These are phyloP conservation scores for Dryococelus australis DNA, from an alignment of 2,888 invertebrate genomes.

Conservation along the genomic window DNA sequence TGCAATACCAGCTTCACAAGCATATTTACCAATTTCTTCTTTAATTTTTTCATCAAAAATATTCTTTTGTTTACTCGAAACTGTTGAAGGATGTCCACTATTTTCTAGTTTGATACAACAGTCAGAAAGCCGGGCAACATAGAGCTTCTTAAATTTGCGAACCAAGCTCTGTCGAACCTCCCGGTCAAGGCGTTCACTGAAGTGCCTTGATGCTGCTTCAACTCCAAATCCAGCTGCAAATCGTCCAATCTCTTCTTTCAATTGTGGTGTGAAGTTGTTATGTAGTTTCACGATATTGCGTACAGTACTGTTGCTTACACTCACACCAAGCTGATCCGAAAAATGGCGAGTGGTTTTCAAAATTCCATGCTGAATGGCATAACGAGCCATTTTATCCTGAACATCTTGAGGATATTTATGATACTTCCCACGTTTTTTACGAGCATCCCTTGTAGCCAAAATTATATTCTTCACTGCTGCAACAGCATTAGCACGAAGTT, in stretches of 20 bases:
- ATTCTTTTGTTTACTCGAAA: conserved; percentile 22
- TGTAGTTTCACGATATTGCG: conserved; percentile 51
- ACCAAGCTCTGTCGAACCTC: conserved; percentile 48
- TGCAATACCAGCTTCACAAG: conserved; percentile 46
- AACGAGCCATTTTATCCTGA: conserved; percentile 51
- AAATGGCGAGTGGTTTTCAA: conserved; percentile 49
- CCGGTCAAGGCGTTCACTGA: conserved; percentile 47
- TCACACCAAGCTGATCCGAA: conserved; percentile 49
- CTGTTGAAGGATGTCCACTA: neutral
- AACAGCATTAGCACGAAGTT: conserved; percentile 48
- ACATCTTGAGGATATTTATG: conserved; percentile 50
- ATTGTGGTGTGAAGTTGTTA: conserved; percentile 47
- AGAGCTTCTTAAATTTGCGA: conserved; percentile 50
- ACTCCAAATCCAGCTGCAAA: conserved; percentile 49
- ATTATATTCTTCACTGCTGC: conserved; percentile 51
- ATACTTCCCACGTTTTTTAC: conserved; percentile 51
- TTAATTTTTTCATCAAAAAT: conserved; percentile 44
- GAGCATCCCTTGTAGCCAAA: conserved; percentile 49
- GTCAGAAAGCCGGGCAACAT: conserved; percentile 45
- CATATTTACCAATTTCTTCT: conserved; percentile 51
- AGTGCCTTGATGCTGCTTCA: conserved; percentile 49
- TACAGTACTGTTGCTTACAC: conserved; percentile 52
- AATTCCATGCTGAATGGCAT: conserved; percentile 50
- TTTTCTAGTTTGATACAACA: conserved; percentile 19
- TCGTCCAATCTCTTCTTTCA: conserved; percentile 51